These are phyloP conservation scores for Lanius collurio DNA, from an alignment of 2,113 vertebrate genomes.

Conservation along the genomic window DNA sequence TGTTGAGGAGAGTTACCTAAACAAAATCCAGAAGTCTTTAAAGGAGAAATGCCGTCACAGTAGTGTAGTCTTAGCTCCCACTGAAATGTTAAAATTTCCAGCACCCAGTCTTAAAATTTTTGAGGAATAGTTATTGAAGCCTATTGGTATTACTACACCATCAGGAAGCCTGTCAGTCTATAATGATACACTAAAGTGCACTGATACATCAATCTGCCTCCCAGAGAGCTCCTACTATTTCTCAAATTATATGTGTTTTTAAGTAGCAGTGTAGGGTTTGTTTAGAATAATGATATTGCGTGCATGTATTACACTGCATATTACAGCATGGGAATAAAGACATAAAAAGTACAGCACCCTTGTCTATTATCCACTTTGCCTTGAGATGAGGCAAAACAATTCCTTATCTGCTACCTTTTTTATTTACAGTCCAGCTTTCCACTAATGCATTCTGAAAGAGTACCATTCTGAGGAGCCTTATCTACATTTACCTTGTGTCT, in stretches of 20 bases:
- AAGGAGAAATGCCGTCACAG: background rate
- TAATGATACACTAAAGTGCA: background rate
- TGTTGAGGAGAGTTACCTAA: background rate
- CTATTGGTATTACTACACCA: background rate
- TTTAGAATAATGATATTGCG: background rate
- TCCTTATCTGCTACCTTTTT: background rate
- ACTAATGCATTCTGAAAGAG: background rate
- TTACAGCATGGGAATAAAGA: background rate
- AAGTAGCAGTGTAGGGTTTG: background rate
- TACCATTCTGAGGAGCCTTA: background rate
- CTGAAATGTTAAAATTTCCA: background rate
- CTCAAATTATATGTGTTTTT: background rate
- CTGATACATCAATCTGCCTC: background rate
- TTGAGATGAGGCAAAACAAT: background rate
- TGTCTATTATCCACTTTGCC: background rate
- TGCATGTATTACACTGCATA: background rate
- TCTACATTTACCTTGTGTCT: background rate
- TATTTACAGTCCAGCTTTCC: background rate
- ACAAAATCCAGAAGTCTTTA: background rate
- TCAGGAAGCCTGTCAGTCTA: background rate
- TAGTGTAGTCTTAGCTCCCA: background rate
- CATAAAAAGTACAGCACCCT: background rate
- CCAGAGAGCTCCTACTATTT: background rate
- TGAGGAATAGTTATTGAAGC: background rate
- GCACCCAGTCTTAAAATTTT: background rate